A percentile compares a stretch with the other conserved stretches of the same genome.
Evolutionary conservation across 2,888 invertebrate genomes (phyloP).

Genomic region (Callyntrura guangdongensis): DNA sequence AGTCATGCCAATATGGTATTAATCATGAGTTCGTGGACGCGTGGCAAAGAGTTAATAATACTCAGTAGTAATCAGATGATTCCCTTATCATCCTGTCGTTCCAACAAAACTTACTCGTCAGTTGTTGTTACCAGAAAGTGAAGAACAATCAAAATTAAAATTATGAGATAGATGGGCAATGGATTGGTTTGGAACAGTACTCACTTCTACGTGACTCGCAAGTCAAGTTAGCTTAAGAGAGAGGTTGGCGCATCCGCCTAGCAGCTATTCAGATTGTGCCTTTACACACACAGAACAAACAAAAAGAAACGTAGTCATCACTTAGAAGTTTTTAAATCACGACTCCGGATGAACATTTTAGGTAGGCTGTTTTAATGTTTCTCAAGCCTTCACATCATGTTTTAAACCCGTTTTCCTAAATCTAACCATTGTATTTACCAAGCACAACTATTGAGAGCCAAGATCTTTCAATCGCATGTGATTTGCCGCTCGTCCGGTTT

Average conservation of each 20-base stretch:
- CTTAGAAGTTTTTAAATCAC: slow-evolving; percentile 79
- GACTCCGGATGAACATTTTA: slow-evolving; percentile 76
- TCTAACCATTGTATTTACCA: slow-evolving; percentile 83
- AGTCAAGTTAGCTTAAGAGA: slow-evolving; percentile 84
- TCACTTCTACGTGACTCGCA: slow-evolving; percentile 85
- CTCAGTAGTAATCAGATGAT: slow-evolving; percentile 61
- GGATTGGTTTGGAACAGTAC: slow-evolving; percentile 84
- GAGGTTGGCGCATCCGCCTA: slow-evolving; percentile 84
- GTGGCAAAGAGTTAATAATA: slow-evolving; percentile 60
- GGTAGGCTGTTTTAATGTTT: slow-evolving; percentile 71
- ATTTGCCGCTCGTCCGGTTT: slow-evolving; percentile 82
- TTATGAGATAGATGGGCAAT: slow-evolving; percentile 80
- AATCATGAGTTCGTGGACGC: slow-evolving; percentile 58
- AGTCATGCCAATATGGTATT: background rate
- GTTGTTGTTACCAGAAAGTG: slow-evolving; percentile 65
- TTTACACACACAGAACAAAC: slow-evolving; percentile 85
- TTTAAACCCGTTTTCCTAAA: slow-evolving; percentile 78
- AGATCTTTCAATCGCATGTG: slow-evolving; percentile 81
- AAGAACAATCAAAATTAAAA: slow-evolving; percentile 73
- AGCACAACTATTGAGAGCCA: slow-evolving; percentile 84
- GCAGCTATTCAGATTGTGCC: slow-evolving; percentile 85
- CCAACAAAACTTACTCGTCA: slow-evolving; percentile 76
- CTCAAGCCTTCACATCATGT: slow-evolving; percentile 70
- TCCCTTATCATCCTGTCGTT: slow-evolving; percentile 69
- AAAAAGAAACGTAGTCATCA: slow-evolving; percentile 85